Conservation (phyloP, 2,888 invertebrate genomes). For the Thera britannica region DNA sequence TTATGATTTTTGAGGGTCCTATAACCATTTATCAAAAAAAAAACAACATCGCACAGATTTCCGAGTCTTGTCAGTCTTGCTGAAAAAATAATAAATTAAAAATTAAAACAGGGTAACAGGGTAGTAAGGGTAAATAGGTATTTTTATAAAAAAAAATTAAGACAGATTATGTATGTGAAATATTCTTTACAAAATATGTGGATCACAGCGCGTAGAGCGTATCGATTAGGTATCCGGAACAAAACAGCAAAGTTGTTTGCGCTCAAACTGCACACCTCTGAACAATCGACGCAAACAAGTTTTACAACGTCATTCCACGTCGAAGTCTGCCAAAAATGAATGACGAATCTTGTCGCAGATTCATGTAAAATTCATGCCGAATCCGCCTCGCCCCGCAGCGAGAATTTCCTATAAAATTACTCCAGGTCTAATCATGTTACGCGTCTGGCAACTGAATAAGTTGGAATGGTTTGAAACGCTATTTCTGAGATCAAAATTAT, state of each 20-base stretch:
- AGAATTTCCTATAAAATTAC: slow-evolving; percentile 77
- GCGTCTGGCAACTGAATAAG: slow-evolving; percentile 55
- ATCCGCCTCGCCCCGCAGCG: slow-evolving; percentile 50
- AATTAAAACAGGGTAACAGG: no score
- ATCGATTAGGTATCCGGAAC: slow-evolving; percentile 10
- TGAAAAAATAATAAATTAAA: no score
- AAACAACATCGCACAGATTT: no score
- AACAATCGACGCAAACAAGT: slow-evolving; percentile 38
- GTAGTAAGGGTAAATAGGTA: no score
- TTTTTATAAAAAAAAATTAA: no score
- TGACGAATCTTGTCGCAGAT: slow-evolving; percentile 68
- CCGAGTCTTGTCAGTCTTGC: no score
- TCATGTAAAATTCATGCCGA: slow-evolving; percentile 81
- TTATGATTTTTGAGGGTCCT: no score
- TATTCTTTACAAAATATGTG: neutral
- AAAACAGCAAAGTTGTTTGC: slow-evolving; percentile 26
- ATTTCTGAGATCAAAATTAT: slow-evolving; percentile 5
- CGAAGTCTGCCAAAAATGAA: slow-evolving; percentile 63
- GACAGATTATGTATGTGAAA: no score
- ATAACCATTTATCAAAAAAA: no score
- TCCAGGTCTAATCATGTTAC: slow-evolving; percentile 74
- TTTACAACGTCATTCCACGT: slow-evolving; percentile 38
- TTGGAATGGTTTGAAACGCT: slow-evolving; percentile 36
- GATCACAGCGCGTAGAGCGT: slow-evolving; percentile 4
- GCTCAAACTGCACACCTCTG: slow-evolving; percentile 24